Evolutionary conservation across 2,888 invertebrate species (phyloP).

Genomic region (Crepidodera aurea): DNA sequence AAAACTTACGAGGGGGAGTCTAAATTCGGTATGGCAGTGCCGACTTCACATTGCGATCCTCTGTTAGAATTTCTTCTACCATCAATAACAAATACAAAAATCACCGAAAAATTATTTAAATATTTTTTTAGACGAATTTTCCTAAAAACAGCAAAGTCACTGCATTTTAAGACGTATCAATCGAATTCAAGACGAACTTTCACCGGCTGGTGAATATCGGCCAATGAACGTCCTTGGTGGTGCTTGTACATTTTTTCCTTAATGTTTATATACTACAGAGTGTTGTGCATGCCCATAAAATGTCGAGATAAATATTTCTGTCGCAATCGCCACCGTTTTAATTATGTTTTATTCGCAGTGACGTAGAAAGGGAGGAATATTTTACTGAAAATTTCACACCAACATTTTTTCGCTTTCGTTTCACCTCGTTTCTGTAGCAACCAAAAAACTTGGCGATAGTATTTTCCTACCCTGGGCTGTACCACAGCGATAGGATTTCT

Average conservation of each 20-base stretch:
- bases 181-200: constrained; percentile 13
- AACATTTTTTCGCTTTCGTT: too few relatives aligned
- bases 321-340: constrained; percentile 1
- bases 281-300: constrained; percentile 14
- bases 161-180: neutral
- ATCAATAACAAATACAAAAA: too few relatives aligned
- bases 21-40: too few relatives aligned
- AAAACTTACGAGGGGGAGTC: too few relatives aligned
- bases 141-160: neutral
- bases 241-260: constrained; percentile 16
- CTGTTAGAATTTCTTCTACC: too few relatives aligned
- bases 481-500: too few relatives aligned
- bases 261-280: constrained; percentile 15
- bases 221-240: constrained; percentile 25
- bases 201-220: constrained; percentile 19
- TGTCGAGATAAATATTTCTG: constrained; percentile 16
- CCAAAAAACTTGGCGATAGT: too few relatives aligned
- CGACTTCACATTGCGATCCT: too few relatives aligned
- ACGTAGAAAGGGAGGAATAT: neutral
- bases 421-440: too few relatives aligned
- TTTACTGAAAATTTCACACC: too few relatives aligned
- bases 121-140: neutral
- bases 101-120: neutral
- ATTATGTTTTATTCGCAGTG: constrained; percentile 4
- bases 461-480: too few relatives aligned